Conservation (phyloP, 2,113 vertebrate species). For the Perca fluviatilis region DNA sequence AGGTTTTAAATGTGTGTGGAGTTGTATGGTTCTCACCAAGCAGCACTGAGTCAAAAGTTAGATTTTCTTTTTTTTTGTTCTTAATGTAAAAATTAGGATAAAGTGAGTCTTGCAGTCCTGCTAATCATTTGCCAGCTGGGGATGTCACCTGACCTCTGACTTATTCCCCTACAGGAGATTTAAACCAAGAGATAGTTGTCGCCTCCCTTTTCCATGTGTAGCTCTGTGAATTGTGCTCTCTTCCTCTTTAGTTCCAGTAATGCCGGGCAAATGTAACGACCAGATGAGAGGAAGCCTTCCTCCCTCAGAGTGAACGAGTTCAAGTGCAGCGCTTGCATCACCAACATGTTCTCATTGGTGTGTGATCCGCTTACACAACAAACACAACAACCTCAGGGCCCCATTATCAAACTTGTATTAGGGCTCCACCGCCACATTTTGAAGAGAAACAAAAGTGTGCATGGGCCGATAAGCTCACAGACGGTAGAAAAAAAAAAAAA, state of each 20-base stretch:
- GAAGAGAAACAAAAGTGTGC: background rate
- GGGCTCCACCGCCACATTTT: too few species aligned
- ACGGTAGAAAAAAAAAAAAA: background rate
- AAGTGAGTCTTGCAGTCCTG: background rate
- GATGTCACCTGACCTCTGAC: background rate
- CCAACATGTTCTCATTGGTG: background rate
- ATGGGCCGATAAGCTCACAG: background rate
- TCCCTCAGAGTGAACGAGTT: background rate
- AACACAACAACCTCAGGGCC: background rate
- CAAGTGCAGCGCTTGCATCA: constrained; percentile 14
- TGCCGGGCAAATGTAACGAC: background rate
- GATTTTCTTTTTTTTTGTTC: too few species aligned
- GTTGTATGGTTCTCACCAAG: background rate
- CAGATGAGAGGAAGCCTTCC: background rate
- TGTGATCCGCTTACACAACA: constrained; percentile 43
- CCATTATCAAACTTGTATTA: background rate
- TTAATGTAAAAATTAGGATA: background rate
- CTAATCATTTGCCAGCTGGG: background rate
- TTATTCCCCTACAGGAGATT: background rate
- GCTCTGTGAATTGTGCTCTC: background rate
- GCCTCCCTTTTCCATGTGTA: background rate
- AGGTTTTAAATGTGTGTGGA: background rate
- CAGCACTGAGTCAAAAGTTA: background rate
- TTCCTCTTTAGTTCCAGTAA: constrained; percentile 4
- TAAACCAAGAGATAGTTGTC: too few species aligned